These are phyloP conservation scores for Melospiza melodia DNA, from an alignment of 2,113 vertebrate genomes.

Conservation along the genomic window DNA sequence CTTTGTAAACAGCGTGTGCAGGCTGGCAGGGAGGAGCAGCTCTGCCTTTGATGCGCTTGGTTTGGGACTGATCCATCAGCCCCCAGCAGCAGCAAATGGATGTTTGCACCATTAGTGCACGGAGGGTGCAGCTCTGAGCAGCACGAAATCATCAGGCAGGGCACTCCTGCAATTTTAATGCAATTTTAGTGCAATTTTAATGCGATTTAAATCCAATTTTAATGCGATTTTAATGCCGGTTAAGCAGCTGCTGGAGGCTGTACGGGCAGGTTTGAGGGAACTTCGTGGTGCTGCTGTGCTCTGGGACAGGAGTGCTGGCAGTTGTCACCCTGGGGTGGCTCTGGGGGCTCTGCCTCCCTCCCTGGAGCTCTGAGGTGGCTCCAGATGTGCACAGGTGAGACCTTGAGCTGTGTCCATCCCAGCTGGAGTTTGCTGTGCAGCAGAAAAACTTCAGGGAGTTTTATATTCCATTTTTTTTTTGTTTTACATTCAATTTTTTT, in stretches of 20 bases:
- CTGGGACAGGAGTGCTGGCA: accelerated
- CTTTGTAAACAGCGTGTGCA: accelerated
- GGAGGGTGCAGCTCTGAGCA: accelerated
- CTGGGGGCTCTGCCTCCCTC: background rate
- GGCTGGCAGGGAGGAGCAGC: background rate
- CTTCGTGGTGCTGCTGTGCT: background rate
- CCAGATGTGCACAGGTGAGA: accelerated
- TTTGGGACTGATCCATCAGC: accelerated
- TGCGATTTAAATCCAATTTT: background rate
- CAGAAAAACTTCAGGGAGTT: background rate
- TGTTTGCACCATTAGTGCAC: background rate
- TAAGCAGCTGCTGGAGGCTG: background rate
- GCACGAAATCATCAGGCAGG: background rate
- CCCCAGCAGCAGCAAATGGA: accelerated
- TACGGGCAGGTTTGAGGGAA: background rate
- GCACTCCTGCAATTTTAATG: background rate
- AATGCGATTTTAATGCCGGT: background rate
- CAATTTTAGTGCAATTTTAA: background rate
- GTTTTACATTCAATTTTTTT: too few relatives aligned
- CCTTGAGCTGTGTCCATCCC: background rate
- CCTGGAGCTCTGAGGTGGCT: background rate
- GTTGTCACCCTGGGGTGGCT: background rate
- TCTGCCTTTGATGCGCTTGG: accelerated
- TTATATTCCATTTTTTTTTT: too few relatives aligned
- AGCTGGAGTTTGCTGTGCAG: background rate